Evolutionary conservation across 2,113 vertebrate species (phyloP).

Genomic region (Euleptes europaea): DNA sequence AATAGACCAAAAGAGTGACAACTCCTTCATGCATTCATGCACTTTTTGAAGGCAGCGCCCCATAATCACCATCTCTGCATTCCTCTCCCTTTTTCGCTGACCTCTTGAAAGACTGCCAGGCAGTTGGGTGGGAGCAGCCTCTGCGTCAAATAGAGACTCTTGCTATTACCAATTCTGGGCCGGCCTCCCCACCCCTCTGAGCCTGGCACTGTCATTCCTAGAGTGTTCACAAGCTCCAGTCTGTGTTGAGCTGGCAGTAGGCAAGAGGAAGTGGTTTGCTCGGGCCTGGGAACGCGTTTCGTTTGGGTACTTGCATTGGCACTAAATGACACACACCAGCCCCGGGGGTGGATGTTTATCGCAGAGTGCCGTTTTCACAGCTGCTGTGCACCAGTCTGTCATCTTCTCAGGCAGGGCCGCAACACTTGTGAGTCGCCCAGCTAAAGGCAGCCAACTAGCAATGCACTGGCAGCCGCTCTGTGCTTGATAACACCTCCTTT

Average conservation of each 20-base stretch:
- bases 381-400: neutral
- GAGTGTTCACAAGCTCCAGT: neutral
- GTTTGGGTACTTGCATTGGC: neutral
- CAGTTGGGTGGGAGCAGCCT: neutral
- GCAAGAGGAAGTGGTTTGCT: constrained; percentile 24
- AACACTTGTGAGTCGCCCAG: neutral
- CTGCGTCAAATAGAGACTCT: constrained; percentile 63
- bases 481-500: neutral
- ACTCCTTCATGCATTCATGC: too few species aligned
- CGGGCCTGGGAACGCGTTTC: neutral
- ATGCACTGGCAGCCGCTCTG: neutral
- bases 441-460: neutral
- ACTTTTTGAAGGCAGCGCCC: neutral
- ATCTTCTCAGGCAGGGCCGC: neutral
- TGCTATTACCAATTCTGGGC: neutral
- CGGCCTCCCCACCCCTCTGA: neutral
- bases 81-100: neutral
- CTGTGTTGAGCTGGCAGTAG: constrained; percentile 1
- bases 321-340: constrained; percentile 3
- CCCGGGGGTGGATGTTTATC: neutral
- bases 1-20: too few species aligned
- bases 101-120: neutral
- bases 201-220: constrained; percentile 23
- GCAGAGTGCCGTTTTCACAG: neutral
- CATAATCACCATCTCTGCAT: neutral